These are phyloP conservation scores for Tursiops truncatus DNA, from an alignment of 2,113 vertebrate species.

Conservation along the genomic window DNA sequence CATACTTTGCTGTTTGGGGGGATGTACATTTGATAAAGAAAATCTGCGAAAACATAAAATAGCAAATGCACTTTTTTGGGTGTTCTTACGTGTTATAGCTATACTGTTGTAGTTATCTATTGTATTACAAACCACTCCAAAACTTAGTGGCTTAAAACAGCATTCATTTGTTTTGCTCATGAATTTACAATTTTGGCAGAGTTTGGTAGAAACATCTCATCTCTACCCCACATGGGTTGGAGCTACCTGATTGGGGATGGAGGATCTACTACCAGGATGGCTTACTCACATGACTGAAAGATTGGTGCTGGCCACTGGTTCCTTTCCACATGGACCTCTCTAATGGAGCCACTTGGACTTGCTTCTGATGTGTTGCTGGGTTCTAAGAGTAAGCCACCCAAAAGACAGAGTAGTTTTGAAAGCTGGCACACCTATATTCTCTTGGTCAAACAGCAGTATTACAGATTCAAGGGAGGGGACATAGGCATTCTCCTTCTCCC, in stretches of 20 bases:
- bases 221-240: not conserved
- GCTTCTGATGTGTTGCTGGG: not conserved
- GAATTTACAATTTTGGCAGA: not conserved
- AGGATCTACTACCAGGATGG: not conserved
- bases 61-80: not conserved
- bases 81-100: not conserved
- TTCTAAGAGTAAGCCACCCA: not conserved
- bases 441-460: not conserved
- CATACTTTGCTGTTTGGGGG: not conserved
- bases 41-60: conserved; percentile 29
- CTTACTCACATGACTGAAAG: not conserved
- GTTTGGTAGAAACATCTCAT: not conserved
- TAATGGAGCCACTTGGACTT: not conserved
- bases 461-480: not conserved
- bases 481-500: not conserved
- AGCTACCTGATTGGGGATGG: not conserved
- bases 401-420: not conserved
- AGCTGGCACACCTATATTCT: not conserved
- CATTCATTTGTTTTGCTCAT: conserved; percentile 29
- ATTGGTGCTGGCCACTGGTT: not conserved
- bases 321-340: not conserved
- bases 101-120: not conserved
- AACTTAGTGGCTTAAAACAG: not conserved
- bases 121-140: not conserved
- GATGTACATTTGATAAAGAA: not conserved